phyloP scores from a whole-genome alignment of 1,140 invertebrate genomes.

The Limonius californicus region DNA sequence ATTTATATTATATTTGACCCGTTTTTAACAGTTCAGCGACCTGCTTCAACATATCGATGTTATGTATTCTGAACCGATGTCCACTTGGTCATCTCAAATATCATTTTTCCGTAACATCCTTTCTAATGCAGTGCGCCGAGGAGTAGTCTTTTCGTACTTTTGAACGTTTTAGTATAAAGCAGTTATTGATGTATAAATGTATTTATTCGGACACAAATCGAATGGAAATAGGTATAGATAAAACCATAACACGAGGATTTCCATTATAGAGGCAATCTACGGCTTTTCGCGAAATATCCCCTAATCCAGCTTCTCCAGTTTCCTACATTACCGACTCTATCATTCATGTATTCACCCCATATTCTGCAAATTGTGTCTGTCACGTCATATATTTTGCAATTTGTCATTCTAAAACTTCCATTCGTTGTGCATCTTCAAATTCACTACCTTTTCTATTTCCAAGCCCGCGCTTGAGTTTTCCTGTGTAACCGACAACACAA shows the following conservation, averaged over 20 bases:
- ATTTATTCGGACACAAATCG: constrained; percentile 1
- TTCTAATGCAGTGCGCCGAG: no score
- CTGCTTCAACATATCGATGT: no score
- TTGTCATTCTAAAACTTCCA: constrained; percentile 30
- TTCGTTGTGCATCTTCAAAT: neutral
- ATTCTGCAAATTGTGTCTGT: constrained; percentile 38
- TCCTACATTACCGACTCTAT: constrained; percentile 36
- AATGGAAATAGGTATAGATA: constrained; percentile 1
- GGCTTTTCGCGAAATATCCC: constrained; percentile 10
- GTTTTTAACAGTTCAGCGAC: no score
- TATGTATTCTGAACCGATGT: no score
- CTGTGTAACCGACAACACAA: no score
- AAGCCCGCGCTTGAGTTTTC: no score
- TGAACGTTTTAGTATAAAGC: neutral
- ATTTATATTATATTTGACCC: no score
- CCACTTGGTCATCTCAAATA: no score
- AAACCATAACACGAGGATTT: constrained; percentile 1
- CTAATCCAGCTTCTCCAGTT: constrained; percentile 19
- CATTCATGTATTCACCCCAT: constrained; percentile 38
- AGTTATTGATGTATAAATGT: neutral
- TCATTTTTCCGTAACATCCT: no score
- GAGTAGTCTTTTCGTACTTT: no score
- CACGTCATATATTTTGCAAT: constrained; percentile 32
- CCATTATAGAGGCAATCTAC: constrained; percentile 1
- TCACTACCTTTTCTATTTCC: neutral